Evolutionary conservation across 2,113 vertebrate species (phyloP), one percentile per base, ranked within the genome.

Genomic region (Nyctereutes procyonoides): DNA sequence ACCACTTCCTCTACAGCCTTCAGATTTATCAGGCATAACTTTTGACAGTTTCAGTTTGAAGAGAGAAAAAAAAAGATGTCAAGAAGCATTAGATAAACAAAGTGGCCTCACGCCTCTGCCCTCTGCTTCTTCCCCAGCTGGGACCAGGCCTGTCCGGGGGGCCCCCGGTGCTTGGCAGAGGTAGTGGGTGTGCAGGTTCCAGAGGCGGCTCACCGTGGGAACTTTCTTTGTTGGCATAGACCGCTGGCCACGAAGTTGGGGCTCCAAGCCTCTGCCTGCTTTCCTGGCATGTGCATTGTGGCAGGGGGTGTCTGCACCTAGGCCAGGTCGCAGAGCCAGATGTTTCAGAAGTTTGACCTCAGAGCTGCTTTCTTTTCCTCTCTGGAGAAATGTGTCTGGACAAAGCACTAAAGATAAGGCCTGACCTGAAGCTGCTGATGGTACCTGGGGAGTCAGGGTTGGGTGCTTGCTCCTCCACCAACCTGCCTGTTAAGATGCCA

Each of bases 1-100:
- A 93, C 97, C 97, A 93, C 97, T 98, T 98, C 98, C 98, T 98
- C 96, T 93, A 7, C 35, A 92, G 73, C 94, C 94, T 95, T 97
- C 90, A 96, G 90, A 95, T 86, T 82, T 74, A 94, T 94, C 90
- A 83, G 97, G 67, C 88, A 20, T 28, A 32, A 51, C 43, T 91
- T 93, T 55, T 96, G 86, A 92, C 88, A 84, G 95, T 97, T 98
- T 97, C 95, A 43, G 67, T 94, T 97, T 96, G 85, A 95, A 89
- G 92, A 93, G 62, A 90, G 38, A 67, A 48, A 30, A 74, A 84
- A 16, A 88, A n/a, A 48, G 73, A 55, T 20, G 30, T 71, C 24
- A 73, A 83, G 56, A 90, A 84, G 69, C 3, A 0, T 60, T 60
- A 28, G 56, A 38, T 71, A 35, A 86, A 73, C 53, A 48, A 30